Evolutionary conservation across 2,797 vertebrate genomes (phyloP), one percentile per base, ranked within the genome.

Genomic region (Paratrypauchen microcephalus): DNA sequence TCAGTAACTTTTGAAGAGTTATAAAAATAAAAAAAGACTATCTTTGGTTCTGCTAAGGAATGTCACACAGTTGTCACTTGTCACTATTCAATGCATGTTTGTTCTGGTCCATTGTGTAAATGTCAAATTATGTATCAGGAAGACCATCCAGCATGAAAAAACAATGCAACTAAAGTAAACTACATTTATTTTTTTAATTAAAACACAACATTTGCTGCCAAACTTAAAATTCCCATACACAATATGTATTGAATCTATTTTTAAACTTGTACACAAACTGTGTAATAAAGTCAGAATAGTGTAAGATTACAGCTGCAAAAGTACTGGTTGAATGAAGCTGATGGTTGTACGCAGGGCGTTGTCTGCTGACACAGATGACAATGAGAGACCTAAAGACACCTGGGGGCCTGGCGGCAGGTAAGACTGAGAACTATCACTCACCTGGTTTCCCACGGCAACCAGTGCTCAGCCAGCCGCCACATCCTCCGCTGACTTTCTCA

Each of bases 341-440:
- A 85, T 90, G 87, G 91, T 94, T 93, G 93, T 94, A 91, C 83
- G 89, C 94, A 94, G 93, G 94, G 92, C 91, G 81, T 92, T 93
- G 90, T 94, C 93, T 93, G 92, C 92, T 92, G 94, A 94, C 87
- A 94, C 93, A 87, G 91, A 91, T 93, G 94, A 94, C 88, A 95
- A 90, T 93, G 93, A 94, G 89, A 93, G 93, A 92, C 92, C 92
- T 87, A 94, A 94, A 94, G 93, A 94, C 90, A 92, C 92, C 88
- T 93, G 93, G 89, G 92, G 93, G 90, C 88, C 92, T 83, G 90
- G 91, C 87, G 92, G 92, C 93, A 94, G 94, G 94, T 95, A 94
- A 95, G 94, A 91, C 90, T 84, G 84, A 86, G 85, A 85, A 86
- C 83, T 89, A 88, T 90, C 86, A 86, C 87, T 79, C 78, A 86